A percentile compares a stretch with the other conserved stretches of the same genome.
Evolutionary conservation across 2,888 invertebrate genomes (phyloP).

Genomic region (Campoplex capitator): DNA sequence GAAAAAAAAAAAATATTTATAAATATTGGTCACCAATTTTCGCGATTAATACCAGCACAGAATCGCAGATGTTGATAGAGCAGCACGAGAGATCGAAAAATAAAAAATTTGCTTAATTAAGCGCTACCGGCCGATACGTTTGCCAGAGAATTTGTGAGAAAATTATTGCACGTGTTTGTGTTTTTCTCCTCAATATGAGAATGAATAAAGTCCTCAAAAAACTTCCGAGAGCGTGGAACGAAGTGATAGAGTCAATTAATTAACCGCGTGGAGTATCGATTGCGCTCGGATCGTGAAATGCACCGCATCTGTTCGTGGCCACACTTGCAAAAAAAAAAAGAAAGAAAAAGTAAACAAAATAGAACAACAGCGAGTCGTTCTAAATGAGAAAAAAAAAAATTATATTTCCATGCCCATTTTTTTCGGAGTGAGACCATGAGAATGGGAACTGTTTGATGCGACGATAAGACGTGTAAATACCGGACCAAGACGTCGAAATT

Average conservation of each 20-base stretch:
- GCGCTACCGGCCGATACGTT: constrained; percentile 21
- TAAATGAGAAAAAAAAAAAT: not conserved
- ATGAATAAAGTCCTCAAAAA: constrained; percentile 29
- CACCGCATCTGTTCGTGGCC: not conserved
- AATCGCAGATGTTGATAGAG: not conserved
- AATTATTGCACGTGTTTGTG: constrained; percentile 3
- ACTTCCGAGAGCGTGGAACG: constrained; percentile 52
- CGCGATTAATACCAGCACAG: not conserved
- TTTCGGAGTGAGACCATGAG: constrained; percentile 36
- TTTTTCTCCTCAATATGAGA: constrained; percentile 1
- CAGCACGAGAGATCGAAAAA: not conserved
- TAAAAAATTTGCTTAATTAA: constrained; percentile 29
- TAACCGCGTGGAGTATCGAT: constrained; percentile 40
- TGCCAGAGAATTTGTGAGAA: not conserved
- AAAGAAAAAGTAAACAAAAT: not conserved
- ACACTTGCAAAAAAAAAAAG: not conserved
- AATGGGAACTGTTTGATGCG: constrained; percentile 42
- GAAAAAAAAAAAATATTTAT: too few species aligned
- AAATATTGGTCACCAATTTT: constrained; percentile 14
- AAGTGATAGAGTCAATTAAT: constrained; percentile 76
- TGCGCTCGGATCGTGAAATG: constrained; percentile 23
- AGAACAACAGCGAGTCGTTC: constrained; percentile 1
- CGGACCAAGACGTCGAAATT: constrained; percentile 70
- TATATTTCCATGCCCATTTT: constrained; percentile 12
- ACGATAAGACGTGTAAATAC: constrained; percentile 66